These are phyloP conservation scores for Ceratosolen fusciceps DNA, from an alignment of 1,140 invertebrate species.

Conservation along the genomic window DNA sequence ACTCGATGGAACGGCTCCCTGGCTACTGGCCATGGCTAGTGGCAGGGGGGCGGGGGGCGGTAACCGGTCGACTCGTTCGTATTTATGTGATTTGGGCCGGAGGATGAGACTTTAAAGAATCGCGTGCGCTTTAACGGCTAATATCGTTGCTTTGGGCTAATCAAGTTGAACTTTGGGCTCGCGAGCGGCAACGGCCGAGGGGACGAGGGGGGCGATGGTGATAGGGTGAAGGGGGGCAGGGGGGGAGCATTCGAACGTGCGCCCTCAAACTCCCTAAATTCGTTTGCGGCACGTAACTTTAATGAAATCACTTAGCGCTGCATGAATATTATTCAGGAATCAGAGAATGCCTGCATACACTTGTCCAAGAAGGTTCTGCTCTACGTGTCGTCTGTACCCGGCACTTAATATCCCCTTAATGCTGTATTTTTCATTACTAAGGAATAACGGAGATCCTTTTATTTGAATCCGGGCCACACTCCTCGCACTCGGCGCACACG, in stretches of 20 bases:
- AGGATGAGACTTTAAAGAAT: slow-evolving; percentile 43
- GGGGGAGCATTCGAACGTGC: background rate
- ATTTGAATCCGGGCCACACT: no score
- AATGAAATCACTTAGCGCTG: slow-evolving; percentile 37
- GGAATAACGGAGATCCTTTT: no score
- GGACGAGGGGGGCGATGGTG: no score
- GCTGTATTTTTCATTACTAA: no score
- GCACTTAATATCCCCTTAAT: no score
- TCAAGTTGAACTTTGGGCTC: slow-evolving; percentile 45
- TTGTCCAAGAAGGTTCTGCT: background rate
- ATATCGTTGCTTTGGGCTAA: slow-evolving; percentile 42
- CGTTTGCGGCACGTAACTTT: slow-evolving; percentile 43
- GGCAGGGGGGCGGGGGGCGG: background rate
- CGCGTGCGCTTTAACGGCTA: slow-evolving; percentile 38
- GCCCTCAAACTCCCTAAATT: slow-evolving; percentile 36
- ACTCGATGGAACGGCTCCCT: background rate
- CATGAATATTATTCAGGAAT: slow-evolving; percentile 38
- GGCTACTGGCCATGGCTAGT: background rate
- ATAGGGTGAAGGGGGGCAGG: no score
- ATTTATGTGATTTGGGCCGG: background rate
- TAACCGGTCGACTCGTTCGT: background rate
- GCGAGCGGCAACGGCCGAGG: no score
- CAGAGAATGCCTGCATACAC: background rate
- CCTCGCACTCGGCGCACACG: no score
- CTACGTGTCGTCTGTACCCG: background rate